Evolutionary conservation across 2,113 vertebrate species (phyloP).

Genomic region (Garra rufa): DNA sequence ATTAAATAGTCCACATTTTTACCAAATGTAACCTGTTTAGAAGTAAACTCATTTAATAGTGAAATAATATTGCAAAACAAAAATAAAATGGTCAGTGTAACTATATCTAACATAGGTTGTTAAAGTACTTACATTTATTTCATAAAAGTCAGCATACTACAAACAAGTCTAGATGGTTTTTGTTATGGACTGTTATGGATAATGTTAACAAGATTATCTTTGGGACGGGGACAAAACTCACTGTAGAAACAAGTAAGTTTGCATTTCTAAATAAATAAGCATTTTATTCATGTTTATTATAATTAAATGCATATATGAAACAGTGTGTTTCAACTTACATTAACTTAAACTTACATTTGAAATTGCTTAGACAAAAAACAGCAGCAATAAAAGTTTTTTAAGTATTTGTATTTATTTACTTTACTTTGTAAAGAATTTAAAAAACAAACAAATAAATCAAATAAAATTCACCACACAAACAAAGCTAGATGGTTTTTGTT

Average conservation of each 20-base stretch:
- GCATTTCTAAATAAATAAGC: background rate
- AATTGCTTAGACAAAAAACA: no score
- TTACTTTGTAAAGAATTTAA: background rate
- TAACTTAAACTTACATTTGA: no score
- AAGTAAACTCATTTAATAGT: background rate
- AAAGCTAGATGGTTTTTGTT: no score
- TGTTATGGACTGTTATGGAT: background rate
- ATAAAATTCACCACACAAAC: background rate
- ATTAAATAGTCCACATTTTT: no score
- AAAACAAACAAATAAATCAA: background rate
- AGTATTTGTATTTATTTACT: background rate
- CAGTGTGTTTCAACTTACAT: no score
- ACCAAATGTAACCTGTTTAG: background rate
- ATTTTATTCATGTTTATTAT: background rate
- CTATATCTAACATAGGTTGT: background rate
- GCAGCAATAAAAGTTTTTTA: background rate
- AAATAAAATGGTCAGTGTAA: background rate
- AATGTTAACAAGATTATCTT: conserved; percentile 44
- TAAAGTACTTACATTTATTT: background rate
- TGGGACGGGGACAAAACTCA: conserved; percentile 50
- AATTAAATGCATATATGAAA: background rate
- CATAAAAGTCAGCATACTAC: background rate
- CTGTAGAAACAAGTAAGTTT: conserved; percentile 51
- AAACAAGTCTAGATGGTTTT: background rate
- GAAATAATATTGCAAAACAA: background rate